Percentiles rank a stretch among this genome's conserved stretches.
Conservation (phyloP, 2,797 vertebrate genomes). For the Tinamus major region DNA sequence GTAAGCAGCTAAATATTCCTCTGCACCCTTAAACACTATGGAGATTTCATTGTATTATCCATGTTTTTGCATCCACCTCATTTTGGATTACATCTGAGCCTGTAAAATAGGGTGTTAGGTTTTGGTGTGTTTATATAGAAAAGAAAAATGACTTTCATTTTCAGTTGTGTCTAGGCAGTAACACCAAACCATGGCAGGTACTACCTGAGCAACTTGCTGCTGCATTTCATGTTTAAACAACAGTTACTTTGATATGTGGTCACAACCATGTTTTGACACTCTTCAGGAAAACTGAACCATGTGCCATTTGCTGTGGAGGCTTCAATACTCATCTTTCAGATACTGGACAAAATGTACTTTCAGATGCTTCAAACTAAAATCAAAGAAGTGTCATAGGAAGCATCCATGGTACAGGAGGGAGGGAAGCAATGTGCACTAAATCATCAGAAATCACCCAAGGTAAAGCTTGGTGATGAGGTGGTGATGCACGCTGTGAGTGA, state of each 20-base stretch:
- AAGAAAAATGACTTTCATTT: neutral
- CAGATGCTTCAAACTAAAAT: neutral
- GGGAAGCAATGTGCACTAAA: neutral
- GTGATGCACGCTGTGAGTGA: neutral
- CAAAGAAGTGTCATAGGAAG: neutral
- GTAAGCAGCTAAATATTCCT: neutral
- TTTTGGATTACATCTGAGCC: neutral
- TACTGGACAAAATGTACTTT: neutral
- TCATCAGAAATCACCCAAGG: neutral
- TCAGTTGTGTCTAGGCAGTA: neutral
- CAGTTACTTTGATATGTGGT: neutral
- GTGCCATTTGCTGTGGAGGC: neutral
- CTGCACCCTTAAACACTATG: neutral
- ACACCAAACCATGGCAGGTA: neutral
- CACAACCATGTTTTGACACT: neutral
- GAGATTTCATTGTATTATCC: neutral
- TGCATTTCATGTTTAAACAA: constrained; percentile 29
- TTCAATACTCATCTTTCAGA: neutral
- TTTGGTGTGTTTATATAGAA: neutral
- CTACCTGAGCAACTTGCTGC: neutral
- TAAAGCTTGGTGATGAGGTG: neutral
- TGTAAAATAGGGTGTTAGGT: constrained; percentile 16
- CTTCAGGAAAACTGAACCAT: neutral
- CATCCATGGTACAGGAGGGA: neutral
- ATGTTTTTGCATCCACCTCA: neutral